Evolutionary conservation across 2,113 vertebrate genomes (phyloP), one percentile per base, ranked within the genome.

Genomic region (Sebastes schlegelii): DNA sequence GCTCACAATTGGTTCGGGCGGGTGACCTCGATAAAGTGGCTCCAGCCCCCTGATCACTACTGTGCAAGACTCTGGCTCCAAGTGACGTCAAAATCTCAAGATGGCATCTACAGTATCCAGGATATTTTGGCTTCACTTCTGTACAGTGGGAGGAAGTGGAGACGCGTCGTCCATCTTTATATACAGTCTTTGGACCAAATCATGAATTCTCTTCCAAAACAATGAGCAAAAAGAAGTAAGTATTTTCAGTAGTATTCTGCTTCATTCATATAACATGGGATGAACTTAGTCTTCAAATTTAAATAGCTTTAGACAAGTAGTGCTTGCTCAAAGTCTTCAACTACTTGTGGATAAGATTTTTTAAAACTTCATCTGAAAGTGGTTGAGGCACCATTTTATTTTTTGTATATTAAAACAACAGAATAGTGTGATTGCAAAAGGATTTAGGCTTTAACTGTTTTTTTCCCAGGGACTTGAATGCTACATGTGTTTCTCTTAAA

Each of bases 401-500:
- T 42, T 12, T 4, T 2, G 1, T 9, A 46, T 34, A 7, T 14
- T 26, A 12, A 13, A 57, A 26, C 14, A 26, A 34, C 21, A 13
- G 54, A 16, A 7, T 23, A 19, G 52, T 23, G 57, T 40, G 12
- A 9, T 26, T 23, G 14, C 4, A 13, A 21, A 69, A 34, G 11
- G 16, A 6, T 13, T 55, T 14, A 8, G 14, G 13, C 8, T 13
- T 13, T 4, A 2, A n/a, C 45, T 1, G 21, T 1, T 13, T 49
- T 49, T 13, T 49, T 43, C 45, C 4, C 4, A 0, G 5, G 10
- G 4, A 61, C 76, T 16, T 84, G 64, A 86, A 86, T 43, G 73
- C 83, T 57, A 57, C 63, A 73, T 70, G 69, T 86, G 83, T 86
- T 77, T 40, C 43, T 34, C 34, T 40, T 63, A 2, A 45, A 19